A percentile compares a stretch with the other conserved stretches of the same genome.
These are phyloP conservation scores for Stegodyphus mimosarum DNA, from an alignment of 1,140 invertebrate species.

Conservation along the genomic window DNA sequence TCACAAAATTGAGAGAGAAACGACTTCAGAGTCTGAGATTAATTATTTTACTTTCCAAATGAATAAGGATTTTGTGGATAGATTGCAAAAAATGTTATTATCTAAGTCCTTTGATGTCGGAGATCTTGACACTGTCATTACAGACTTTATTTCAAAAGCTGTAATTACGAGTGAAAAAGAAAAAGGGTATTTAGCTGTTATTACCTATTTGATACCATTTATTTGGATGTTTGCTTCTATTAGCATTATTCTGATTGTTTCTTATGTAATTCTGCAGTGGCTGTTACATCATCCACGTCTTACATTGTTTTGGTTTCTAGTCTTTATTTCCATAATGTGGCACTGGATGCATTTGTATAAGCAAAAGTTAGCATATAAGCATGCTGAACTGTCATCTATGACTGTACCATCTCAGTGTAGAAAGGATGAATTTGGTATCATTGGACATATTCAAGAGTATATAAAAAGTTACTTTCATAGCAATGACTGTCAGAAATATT, in stretches of 20 bases:
- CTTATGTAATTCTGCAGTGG: neutral
- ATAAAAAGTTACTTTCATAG: conserved; percentile 26
- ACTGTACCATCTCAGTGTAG: conserved; percentile 11
- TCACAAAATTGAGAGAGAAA: conserved; percentile 8
- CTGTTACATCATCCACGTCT: neutral
- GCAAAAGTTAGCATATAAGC: conserved; percentile 19
- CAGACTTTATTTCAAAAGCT: conserved; percentile 3
- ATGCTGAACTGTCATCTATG: conserved; percentile 29
- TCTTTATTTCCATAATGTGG: conserved; percentile 19
- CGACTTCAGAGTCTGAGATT: neutral
- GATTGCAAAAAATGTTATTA: neutral
- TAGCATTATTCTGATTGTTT: neutral
- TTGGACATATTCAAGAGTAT: conserved; percentile 22
- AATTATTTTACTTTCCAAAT: conserved; percentile 3
- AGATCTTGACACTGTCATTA: conserved; percentile 3
- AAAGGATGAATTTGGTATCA: conserved; percentile 8
- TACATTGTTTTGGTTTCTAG: neutral
- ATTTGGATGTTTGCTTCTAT: neutral
- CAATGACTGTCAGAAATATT: conserved; percentile 33
- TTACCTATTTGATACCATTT: neutral
- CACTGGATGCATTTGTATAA: conserved; percentile 48
- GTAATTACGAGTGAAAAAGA: neutral
- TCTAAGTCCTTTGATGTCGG: conserved; percentile 17
- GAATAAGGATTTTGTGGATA: neutral
- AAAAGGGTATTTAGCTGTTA: neutral